Evolutionary conservation across 1,140 invertebrate genomes (phyloP).

Genomic region (Mya arenaria): DNA sequence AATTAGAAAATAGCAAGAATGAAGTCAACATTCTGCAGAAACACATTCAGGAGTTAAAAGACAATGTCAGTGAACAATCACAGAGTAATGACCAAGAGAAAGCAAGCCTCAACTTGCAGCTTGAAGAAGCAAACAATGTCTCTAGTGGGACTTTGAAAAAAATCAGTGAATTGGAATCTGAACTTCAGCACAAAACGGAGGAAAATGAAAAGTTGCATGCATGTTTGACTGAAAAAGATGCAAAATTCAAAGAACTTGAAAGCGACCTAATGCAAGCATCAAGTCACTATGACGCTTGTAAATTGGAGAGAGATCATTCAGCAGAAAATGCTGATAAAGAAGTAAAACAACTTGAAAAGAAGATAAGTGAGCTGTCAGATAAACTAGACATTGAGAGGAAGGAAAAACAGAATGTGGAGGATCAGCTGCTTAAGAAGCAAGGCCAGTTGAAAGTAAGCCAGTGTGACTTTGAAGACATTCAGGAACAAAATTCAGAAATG

Average conservation of each 20-base stretch:
- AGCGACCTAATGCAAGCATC: not conserved
- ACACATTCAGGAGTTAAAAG: not conserved
- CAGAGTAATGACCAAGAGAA: not conserved
- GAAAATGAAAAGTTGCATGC: conserved; percentile 9
- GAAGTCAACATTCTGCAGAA: conserved; percentile 2
- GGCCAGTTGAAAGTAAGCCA: conserved; percentile 42
- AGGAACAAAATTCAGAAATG: conserved; percentile 21
- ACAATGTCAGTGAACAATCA: conserved; percentile 9
- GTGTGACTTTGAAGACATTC: conserved; percentile 39
- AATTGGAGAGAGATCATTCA: conserved; percentile 6
- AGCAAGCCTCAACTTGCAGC: not conserved
- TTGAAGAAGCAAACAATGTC: conserved; percentile 15
- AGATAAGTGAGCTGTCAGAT: not conserved
- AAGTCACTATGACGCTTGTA: not conserved
- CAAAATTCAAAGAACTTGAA: not conserved
- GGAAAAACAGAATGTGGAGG: not conserved
- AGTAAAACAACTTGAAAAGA: not conserved
- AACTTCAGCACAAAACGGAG: not conserved
- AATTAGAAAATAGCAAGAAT: not conserved
- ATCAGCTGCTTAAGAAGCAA: conserved; percentile 27
- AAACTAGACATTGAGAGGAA: not conserved
- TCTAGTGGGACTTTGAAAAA: not conserved
- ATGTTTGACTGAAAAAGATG: too few relatives aligned
- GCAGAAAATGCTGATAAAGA: not conserved
- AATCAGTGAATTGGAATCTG: not conserved